phyloP scores from a whole-genome alignment of 2,113 vertebrate species.

The Pseudorasbora parva region DNA sequence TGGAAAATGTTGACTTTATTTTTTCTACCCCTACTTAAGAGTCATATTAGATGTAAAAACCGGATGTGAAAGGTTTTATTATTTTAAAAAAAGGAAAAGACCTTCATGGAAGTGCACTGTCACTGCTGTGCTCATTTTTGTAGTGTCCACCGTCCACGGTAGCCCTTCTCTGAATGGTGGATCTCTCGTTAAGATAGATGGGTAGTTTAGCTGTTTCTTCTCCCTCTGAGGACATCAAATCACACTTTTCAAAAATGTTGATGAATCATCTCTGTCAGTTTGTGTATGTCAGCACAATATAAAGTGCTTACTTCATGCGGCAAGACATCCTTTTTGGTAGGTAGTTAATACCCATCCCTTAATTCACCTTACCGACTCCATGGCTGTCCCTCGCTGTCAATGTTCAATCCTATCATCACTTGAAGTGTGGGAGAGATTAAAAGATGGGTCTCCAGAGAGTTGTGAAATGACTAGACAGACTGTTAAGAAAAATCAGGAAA shows the following conservation, averaged over 20 bases:
- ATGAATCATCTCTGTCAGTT: background rate
- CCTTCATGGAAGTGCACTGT: background rate
- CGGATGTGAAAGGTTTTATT: background rate
- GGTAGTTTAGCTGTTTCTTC: background rate
- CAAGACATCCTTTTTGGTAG: background rate
- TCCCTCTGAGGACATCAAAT: background rate
- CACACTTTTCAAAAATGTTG: background rate
- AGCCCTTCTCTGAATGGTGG: background rate
- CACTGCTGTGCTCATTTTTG: background rate
- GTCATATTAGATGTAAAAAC: background rate
- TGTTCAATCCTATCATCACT: slow-evolving; percentile 16
- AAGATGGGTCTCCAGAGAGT: background rate
- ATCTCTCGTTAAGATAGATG: background rate
- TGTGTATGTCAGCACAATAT: background rate
- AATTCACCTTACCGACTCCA: slow-evolving; percentile 1
- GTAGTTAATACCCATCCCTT: background rate
- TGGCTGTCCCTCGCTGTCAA: background rate
- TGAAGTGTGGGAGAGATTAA: background rate
- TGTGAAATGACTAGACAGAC: background rate
- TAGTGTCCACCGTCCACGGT: background rate
- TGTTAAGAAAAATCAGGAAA: background rate
- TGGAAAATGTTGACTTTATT: background rate
- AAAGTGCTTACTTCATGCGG: background rate
- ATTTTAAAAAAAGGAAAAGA: background rate
- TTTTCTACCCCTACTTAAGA: background rate